phyloP scores from a whole-genome alignment of 53 echinoderm and acorn worm genomes.

The Zoroaster sp. region DNA sequence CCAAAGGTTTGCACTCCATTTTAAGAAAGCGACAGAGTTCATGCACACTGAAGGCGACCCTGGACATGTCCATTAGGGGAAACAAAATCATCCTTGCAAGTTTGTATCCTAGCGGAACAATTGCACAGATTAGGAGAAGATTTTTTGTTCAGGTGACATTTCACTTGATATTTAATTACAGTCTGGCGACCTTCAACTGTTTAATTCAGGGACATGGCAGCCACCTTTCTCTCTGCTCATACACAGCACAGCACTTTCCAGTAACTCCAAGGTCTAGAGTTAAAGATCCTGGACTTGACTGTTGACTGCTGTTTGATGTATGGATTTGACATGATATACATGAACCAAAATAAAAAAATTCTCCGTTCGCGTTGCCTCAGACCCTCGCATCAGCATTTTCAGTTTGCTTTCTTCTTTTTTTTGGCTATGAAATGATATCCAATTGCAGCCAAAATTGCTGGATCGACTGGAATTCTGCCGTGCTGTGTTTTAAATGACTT shows the following conservation, averaged over 20 bases:
- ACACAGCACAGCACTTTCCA: background rate
- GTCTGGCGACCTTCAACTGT: background rate
- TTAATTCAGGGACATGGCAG: background rate
- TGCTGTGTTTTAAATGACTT: too few relatives aligned
- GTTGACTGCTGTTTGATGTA: constrained; percentile 15
- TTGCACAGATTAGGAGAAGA: background rate
- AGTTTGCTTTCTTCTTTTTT: too few relatives aligned
- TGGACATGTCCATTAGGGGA: background rate
- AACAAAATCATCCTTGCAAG: background rate
- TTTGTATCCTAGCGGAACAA: background rate
- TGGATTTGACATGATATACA: too few relatives aligned
- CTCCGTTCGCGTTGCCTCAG: too few relatives aligned
- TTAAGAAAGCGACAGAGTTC: too few relatives aligned
- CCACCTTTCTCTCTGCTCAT: too few relatives aligned
- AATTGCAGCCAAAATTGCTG: too few relatives aligned
- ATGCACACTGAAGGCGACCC: background rate
- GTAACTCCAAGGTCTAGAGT: constrained; percentile 9
- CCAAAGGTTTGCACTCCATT: too few relatives aligned
- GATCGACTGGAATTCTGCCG: too few relatives aligned
- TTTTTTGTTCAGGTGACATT: constrained; percentile 21
- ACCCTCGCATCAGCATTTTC: too few relatives aligned
- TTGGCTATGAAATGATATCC: too few relatives aligned
- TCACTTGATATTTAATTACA: constrained; percentile 34
- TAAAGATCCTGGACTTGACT: constrained; percentile 1
- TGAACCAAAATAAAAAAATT: too few relatives aligned